Base-by-base conservation (phyloP, 2,113 vertebrate genomes). In the Lagenorhynchus albirostris region DNA sequence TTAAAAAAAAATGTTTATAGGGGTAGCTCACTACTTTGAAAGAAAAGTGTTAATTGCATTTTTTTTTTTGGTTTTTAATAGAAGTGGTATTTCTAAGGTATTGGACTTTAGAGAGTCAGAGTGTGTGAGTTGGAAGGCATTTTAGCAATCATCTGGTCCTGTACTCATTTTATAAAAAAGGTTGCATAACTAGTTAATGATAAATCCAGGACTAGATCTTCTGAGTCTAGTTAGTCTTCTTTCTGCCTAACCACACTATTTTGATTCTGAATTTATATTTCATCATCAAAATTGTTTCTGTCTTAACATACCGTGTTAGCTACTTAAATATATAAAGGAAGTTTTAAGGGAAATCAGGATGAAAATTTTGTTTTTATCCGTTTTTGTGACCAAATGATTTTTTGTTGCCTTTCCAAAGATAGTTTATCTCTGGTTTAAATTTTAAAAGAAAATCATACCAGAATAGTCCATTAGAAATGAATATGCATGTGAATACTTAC, bases 381-480 rank as follows among this genome's bases (percentile, higher is more conserved):
- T 67, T 60, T 77, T 88, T 67, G 21, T 91, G 26, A 65, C 31
- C 13, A 89, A 68, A 74, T 70, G 12, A 38, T 41, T 91, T 79
- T 79, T 85, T n/a, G 62, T 76, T 7, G 29, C 44, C 11, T 92
- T 92, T 90, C 20, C 9, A 83, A 76, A 91, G 50, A 70, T 47
- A 31, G 62, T 53, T 82, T 55, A 3, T 58, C n/a, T 96, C 14
- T 90, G 58, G 31, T 82, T 77, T 93, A 89, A 89, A 91, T 89
- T 94, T 74, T 58, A 73, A 89, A 89, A 91, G 44, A 62, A 85
- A 92, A 88, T 87, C 7, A 8, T 81, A 71, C 41, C 33, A 96
- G 38, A 91, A 55, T 95, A 85, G 50, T 26, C 18, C 23, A 89
- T 47, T 95, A 83, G 55, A 93, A 95, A 53, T 86, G 77, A 97